Evolutionary conservation across 2,888 invertebrate genomes (phyloP).

Genomic region (Netelia virgata): DNA sequence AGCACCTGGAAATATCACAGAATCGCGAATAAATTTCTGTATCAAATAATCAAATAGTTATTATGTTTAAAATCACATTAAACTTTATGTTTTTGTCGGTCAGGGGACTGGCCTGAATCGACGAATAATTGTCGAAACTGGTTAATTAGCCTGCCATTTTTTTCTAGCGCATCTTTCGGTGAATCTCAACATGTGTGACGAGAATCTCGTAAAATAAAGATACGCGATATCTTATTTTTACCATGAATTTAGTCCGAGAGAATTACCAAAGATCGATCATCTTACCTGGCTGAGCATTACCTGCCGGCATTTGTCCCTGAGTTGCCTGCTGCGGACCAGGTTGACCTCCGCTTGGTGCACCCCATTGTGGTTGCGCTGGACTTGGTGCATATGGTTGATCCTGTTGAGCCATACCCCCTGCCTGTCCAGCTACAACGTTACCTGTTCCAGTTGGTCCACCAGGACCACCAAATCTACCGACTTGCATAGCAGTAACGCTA

Average conservation of each 20-base stretch:
- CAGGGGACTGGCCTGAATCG: constrained; percentile 49
- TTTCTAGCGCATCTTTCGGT: constrained; percentile 15
- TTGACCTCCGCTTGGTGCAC: constrained; percentile 88
- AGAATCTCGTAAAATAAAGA: neutral
- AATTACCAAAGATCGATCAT: neutral
- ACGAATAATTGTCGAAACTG: neutral
- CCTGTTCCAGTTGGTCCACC: constrained; percentile 84
- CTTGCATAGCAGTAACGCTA: constrained; percentile 83
- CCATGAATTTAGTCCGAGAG: no score
- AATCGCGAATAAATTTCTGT: neutral
- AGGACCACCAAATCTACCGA: constrained; percentile 82
- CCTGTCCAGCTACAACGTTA: constrained; percentile 87
- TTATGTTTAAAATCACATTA: neutral
- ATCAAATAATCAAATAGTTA: neutral
- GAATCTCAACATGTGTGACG: neutral
- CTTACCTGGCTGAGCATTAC: constrained; percentile 82
- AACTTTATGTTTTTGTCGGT: neutral
- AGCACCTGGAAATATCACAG: constrained; percentile 79
- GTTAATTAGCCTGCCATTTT: constrained; percentile 33
- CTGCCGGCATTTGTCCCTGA: constrained; percentile 85
- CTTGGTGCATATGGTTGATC: constrained; percentile 92
- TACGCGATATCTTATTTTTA: neutral
- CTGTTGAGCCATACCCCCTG: constrained; percentile 89
- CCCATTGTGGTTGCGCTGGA: constrained; percentile 92
- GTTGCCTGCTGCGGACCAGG: constrained; percentile 87